Conservation (phyloP, 2,113 vertebrate species). For the Centropristis striata region DNA sequence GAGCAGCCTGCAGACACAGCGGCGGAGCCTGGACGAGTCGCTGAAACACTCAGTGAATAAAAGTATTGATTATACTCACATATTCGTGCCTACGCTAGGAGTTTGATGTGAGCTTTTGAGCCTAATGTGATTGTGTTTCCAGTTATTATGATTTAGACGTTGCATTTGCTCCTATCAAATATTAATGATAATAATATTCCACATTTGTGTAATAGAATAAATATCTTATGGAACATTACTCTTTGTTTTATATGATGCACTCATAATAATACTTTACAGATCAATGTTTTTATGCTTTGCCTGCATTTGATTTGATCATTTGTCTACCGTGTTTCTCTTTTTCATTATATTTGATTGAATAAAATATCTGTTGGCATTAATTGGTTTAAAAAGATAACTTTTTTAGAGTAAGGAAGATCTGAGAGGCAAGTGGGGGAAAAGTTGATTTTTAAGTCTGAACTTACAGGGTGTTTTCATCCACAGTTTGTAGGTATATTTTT, state of each 20-base stretch:
- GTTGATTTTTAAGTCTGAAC: no score
- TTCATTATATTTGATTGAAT: constrained; percentile 27
- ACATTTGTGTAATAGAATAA: neutral
- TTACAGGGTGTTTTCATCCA: no score
- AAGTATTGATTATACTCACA: neutral
- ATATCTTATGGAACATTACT: neutral
- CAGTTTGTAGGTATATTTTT: no score
- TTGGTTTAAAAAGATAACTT: neutral
- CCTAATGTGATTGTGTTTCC: constrained; percentile 4
- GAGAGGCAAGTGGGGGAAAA: no score
- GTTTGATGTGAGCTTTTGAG: constrained; percentile 35
- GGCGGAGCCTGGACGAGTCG: constrained; percentile 12
- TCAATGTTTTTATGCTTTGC: neutral
- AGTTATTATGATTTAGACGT: neutral
- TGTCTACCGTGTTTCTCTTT: neutral
- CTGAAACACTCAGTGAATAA: constrained; percentile 9
- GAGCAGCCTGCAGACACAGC: constrained; percentile 13
- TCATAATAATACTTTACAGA: neutral
- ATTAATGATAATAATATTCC: constrained; percentile 21
- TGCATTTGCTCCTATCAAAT: constrained; percentile 2
- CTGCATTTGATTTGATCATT: neutral
- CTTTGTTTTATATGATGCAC: neutral
- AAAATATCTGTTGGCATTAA: constrained; percentile 18
- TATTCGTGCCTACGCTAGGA: neutral
- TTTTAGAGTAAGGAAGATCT: neutral